phyloP scores from a whole-genome alignment of 2,888 invertebrate species.

The Glyphotaelius pellucidus region DNA sequence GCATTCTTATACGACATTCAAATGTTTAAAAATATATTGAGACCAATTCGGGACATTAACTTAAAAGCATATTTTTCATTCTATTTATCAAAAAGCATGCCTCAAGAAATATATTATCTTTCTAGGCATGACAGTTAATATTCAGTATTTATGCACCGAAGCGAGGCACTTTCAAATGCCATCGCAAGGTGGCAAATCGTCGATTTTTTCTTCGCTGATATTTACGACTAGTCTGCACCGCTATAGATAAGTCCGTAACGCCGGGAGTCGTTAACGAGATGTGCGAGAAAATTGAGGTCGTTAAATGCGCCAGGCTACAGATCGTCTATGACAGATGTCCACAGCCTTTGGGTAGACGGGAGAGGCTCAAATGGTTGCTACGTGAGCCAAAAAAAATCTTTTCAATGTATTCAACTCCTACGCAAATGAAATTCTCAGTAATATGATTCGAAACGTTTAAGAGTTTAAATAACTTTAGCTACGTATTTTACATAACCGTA shows the following conservation, averaged over 20 bases:
- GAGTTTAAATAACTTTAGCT: too few species aligned
- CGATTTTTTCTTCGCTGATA: not conserved
- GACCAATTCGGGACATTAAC: too few species aligned
- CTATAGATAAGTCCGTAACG: conserved; percentile 44
- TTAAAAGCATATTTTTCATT: not conserved
- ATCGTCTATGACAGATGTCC: conserved; percentile 52
- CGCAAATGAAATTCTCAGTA: not conserved
- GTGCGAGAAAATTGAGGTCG: conserved; percentile 53
- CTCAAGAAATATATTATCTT: not conserved
- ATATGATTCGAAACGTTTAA: too few species aligned
- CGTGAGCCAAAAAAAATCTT: not conserved
- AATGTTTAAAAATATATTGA: too few species aligned
- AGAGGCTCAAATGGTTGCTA: not conserved
- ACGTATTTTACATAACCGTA: too few species aligned
- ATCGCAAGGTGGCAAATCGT: not conserved
- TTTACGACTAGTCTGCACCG: conserved; percentile 6
- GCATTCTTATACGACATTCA: too few species aligned
- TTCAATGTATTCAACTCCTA: not conserved
- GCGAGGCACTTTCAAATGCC: not conserved
- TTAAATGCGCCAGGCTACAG: conserved; percentile 49
- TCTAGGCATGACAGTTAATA: not conserved
- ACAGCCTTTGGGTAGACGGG: not conserved
- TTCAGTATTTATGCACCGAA: not conserved
- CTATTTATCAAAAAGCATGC: not conserved
- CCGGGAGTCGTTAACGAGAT: conserved; percentile 50